These are phyloP conservation scores for Chaetoderma sp. DNA, from an alignment of 2,888 invertebrate species.

Conservation along the genomic window DNA sequence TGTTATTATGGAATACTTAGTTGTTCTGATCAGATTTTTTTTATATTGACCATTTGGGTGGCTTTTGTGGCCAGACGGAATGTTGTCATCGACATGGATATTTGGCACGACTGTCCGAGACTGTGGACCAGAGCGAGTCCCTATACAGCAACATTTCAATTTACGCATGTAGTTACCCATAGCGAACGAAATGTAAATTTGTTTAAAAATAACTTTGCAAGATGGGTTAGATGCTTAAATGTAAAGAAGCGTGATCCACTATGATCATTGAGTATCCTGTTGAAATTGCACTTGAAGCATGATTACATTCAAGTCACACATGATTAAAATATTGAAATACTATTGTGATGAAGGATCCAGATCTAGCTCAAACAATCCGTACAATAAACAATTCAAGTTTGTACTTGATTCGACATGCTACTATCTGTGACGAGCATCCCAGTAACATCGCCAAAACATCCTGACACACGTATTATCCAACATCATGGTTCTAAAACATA, in stretches of 20 bases:
- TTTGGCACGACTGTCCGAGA: slow-evolving; percentile 51
- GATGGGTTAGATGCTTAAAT: too few relatives aligned
- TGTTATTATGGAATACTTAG: slow-evolving; percentile 88
- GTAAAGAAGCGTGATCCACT: too few relatives aligned
- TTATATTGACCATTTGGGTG: slow-evolving; percentile 55
- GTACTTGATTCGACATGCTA: not conserved
- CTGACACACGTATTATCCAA: not conserved
- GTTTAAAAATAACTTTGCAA: too few relatives aligned
- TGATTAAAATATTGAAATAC: too few relatives aligned
- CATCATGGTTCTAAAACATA: not conserved
- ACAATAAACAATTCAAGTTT: not conserved
- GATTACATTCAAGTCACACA: too few relatives aligned
- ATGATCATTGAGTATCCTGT: too few relatives aligned
- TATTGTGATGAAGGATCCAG: too few relatives aligned
- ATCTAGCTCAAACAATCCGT: not conserved
- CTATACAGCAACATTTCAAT: too few relatives aligned
- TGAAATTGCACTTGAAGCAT: not conserved
- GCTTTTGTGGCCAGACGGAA: slow-evolving; percentile 37
- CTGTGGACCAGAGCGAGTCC: slow-evolving; percentile 36
- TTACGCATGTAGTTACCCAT: too few relatives aligned
- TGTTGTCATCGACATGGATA: slow-evolving; percentile 41
- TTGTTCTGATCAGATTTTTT: slow-evolving; percentile 62
- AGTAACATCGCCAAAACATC: not conserved
- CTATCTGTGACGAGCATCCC: not conserved
- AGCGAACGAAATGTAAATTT: too few relatives aligned